Evolutionary conservation across 64 coral and sea anemone genomes (phyloP), one percentile per base, ranked within the genome.

Genomic region (Montipora capricornis): DNA sequence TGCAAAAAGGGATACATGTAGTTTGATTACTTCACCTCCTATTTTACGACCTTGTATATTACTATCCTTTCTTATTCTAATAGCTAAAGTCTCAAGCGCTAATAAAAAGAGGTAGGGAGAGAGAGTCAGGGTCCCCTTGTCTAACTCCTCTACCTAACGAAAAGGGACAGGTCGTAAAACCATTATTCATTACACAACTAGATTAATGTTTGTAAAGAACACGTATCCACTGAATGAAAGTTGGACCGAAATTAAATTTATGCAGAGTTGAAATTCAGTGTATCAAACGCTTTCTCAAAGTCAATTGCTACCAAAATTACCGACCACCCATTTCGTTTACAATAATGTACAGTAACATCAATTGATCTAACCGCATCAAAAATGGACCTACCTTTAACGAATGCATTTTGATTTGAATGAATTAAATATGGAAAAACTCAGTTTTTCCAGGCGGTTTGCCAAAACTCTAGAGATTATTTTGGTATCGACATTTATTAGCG

Each of bases 51-150:
- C 81, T 4, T 84, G 15, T 16, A 61, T 59, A 45, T 15, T 44
- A 3, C 47, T 77, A 45, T 77, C 75, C 26, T 77, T 15, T 49
- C 75, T 77, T 77, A 77, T 77, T 49, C 22, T 44, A 20, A 49
- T 45, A 77, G 47, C 15, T 49, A 0, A 17, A 45, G 75, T 44
- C 47, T 77, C 5, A 55, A 55, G 52, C 10, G 52, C 52, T 55
- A 55, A 55, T 5, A 6, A 7, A 55, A 55, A 55, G 20, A 77
- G 26, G 22, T 77, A 77, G 37, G 47, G 47, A 62, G 80, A 90
- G 29, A 90, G 12, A 19, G 29, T 29, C 29, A 29, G 89, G 89
- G 47, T 90, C 89, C 79, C 89, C 89, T 47, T 90, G 89, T 80
- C 70, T 80, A 12, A 70, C 70, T 64, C 89, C 88, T 50, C 89